These are phyloP conservation scores for Apotomis betuletana DNA, from an alignment of 2,888 invertebrate genomes.

Conservation along the genomic window DNA sequence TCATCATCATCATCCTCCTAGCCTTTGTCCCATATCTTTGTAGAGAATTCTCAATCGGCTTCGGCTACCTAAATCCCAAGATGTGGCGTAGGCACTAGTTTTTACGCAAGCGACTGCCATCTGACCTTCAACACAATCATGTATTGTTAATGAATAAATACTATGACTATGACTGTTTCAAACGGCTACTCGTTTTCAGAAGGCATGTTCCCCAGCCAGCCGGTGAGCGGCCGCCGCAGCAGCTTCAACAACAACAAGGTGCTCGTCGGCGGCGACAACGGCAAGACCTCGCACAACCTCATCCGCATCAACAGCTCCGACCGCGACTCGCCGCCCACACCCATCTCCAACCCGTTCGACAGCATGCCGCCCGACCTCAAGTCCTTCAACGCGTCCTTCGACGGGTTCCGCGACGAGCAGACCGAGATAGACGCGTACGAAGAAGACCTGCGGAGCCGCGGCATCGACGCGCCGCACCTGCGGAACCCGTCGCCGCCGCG, in stretches of 20 bases:
- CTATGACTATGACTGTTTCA: too few relatives aligned
- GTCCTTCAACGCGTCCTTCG: constrained; percentile 51
- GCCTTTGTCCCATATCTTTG: too few relatives aligned
- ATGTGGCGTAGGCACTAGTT: too few relatives aligned
- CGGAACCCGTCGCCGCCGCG: constrained; percentile 52
- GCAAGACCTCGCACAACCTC: constrained; percentile 54
- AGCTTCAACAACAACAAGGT: constrained; percentile 79
- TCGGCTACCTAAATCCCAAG: too few relatives aligned
- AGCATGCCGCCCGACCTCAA: constrained; percentile 66
- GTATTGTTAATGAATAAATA: too few relatives aligned
- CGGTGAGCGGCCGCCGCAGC: constrained; percentile 74
- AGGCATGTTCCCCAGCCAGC: constrained; percentile 61
- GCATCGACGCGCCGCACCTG: constrained; percentile 50
- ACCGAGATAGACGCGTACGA: constrained; percentile 58
- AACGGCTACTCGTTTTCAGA: constrained; percentile 57
- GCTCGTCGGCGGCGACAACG: constrained; percentile 71
- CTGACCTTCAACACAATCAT: too few relatives aligned
- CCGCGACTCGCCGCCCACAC: constrained; percentile 57
- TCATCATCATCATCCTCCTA: too few relatives aligned
- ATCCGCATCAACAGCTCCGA: constrained; percentile 58
- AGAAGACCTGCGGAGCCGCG: constrained; percentile 61
- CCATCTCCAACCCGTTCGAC: constrained; percentile 69
- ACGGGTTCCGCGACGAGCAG: constrained; percentile 44
- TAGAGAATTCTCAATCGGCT: too few relatives aligned
- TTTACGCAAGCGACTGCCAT: too few relatives aligned